Base-by-base conservation (phyloP, 64 coral and sea anemone genomes). In the Dendrophyllia cribrosa region DNA sequence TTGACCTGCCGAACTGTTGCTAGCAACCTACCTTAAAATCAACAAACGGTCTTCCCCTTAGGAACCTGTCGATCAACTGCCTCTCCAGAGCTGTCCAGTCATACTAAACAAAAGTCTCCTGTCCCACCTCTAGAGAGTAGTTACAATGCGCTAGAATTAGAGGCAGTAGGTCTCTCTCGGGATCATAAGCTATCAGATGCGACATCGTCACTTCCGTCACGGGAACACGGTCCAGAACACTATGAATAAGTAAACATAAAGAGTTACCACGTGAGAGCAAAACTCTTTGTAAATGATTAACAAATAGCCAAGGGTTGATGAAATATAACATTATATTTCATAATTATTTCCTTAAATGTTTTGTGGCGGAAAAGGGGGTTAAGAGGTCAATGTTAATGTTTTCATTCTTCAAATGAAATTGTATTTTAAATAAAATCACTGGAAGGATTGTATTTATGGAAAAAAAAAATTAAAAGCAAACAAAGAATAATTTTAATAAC, bases 11-110 rank as follows among this genome's bases (percentile, higher is more conserved):
- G 25, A 53, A 48, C 7, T 25, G 14, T 82, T 74, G 15, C 46
- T 26, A 45, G 44, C 13, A 6, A 52, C 70, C 45, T 47, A 92
- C 94, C 90, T 88, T 73, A 46, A 92, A 96, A 23, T 92, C 90
- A 60, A 96, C 79, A 56, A 96, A 76, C n/a, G 46, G 67, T 70
- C 59, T 92, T 64, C 90, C 95, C 21, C 86, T 79, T n/a, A 96
- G 75, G 60, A 96, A 96, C 79, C 95, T 93, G 86, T 96, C 95
- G 78, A 89, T 93, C 61, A 96, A 43, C 50, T 96, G 95, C 64
- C 95, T 92, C 64, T 96, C 89, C 46, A 96, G 19, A 3, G 84
- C 89, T 24, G 90, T 11, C 94, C 94, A 96, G 67, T 96, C 90
- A 48, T 96, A 96, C 48, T 91, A 77, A 63, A 96, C 94, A 20